Conservation (phyloP, 2,888 invertebrate genomes). For the Craniophora ligustri region DNA sequence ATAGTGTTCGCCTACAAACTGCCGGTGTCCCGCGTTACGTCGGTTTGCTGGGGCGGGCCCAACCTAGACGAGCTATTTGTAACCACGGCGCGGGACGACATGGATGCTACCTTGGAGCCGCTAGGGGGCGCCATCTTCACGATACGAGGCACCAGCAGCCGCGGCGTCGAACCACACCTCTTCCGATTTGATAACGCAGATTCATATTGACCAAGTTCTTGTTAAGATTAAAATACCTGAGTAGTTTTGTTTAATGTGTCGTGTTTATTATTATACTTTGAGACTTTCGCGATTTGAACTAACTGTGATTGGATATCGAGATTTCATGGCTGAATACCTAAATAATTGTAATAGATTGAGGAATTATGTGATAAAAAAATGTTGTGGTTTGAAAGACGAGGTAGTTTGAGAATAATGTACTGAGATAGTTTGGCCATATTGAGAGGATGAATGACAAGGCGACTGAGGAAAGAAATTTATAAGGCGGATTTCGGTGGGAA, state of each 20-base stretch:
- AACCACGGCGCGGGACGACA: constrained; percentile 79
- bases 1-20: constrained; percentile 84
- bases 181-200: constrained; percentile 75
- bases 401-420: too few species aligned
- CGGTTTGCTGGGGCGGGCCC: constrained; percentile 91
- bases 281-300: too few species aligned
- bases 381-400: too few species aligned
- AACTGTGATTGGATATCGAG: too few species aligned
- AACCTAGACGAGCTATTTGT: constrained; percentile 90
- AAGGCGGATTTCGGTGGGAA: too few species aligned
- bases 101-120: constrained; percentile 59
- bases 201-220: constrained; percentile 61
- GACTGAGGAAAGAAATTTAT: too few species aligned
- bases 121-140: constrained; percentile 77
- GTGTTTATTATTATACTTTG: constrained; percentile 6
- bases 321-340: too few species aligned
- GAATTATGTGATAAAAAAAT: too few species aligned
- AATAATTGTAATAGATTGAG: too few species aligned
- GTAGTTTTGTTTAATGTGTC: constrained; percentile 1
- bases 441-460: too few species aligned
- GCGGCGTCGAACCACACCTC: constrained; percentile 60
- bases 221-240: constrained; percentile 22
- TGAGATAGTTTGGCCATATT: too few species aligned
- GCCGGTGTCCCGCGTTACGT: constrained; percentile 89
- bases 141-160: constrained; percentile 71